Percentiles rank a stretch among this genome's conserved stretches.
Conservation (phyloP, 1,140 invertebrate species). For the Fopius arisanus region DNA sequence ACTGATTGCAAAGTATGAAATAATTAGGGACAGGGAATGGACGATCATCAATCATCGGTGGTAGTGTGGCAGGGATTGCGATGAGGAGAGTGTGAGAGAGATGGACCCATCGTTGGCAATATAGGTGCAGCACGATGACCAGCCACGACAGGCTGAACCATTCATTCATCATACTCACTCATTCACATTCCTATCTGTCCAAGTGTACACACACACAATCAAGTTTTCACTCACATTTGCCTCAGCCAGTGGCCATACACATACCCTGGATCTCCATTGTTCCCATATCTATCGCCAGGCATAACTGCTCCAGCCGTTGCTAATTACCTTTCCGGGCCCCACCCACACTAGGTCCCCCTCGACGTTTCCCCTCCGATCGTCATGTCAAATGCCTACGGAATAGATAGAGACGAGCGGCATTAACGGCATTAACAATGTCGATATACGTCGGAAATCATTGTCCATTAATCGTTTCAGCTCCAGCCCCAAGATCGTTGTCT, state of each 20-base stretch:
- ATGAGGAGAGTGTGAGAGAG: background rate
- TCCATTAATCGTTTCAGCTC: background rate
- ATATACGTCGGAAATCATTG: background rate
- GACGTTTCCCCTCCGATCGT: background rate
- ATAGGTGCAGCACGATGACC: conserved; percentile 51
- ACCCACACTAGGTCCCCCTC: background rate
- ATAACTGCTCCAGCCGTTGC: conserved; percentile 52
- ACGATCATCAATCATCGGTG: conserved; percentile 61
- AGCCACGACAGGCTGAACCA: conserved; percentile 51
- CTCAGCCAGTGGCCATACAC: background rate
- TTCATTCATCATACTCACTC: conserved; percentile 66
- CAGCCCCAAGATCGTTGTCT: background rate
- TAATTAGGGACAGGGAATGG: conserved; percentile 62
- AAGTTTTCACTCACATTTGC: background rate
- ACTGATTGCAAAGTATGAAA: conserved; percentile 67
- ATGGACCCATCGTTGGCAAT: background rate
- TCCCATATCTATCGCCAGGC: conserved; percentile 50
- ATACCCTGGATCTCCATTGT: conserved; percentile 50
- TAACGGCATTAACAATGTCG: conserved; percentile 10
- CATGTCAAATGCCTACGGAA: background rate
- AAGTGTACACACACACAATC: background rate
- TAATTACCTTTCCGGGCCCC: conserved; percentile 56
- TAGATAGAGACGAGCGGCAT: background rate
- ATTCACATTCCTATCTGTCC: conserved; percentile 47
- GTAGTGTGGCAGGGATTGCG: conserved; percentile 28